Base-by-base conservation (phyloP, 2,113 vertebrate species). In the Gadus chalcogrammus region DNA sequence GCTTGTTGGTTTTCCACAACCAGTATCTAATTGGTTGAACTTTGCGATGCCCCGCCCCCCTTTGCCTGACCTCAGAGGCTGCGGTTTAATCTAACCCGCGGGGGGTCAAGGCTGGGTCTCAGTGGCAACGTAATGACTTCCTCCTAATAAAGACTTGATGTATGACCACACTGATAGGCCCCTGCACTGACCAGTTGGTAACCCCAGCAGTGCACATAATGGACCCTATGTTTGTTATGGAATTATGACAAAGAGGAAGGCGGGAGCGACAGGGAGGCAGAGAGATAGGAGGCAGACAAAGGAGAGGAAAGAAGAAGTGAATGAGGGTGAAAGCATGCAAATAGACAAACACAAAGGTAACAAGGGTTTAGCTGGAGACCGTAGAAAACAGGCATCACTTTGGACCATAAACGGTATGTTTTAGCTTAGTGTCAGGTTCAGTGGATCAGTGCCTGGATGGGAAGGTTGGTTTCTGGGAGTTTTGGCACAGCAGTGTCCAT, bases 121-220 rank as follows among this genome's bases (percentile, higher is more conserved):
- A 11, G 66, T 76, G 28, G 73, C 69, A 81, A 83, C 84, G 78
- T 92, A 92, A 92, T 90, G 89, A 90, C 91, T 93, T 93, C 91
- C 90, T 91, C 85, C 88, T 87, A 91, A 91, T 91, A 92, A 89
- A 87, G 87, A 76, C 71, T 70, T 93, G 90, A 92, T 92, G 78
- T 90, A 93, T 90, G 89, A 88, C 38, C 16, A 61, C 64, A 65
- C 60, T 74, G 83, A 84, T 79, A 71, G 52, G 78, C 70, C 71
- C 67, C 64, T 67, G 64, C 67, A 73, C 67, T 87, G 74, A 80
- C 77, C 79, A 82, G 71, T 31, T 38, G 53, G 38, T 74, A 78
- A 75, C 78, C 80, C 72, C 66, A 27, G 55, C 71, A 55, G 61
- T 53, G 16, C 62, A 62, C 65, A 71, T 69, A 65, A 53, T 66